A percentile compares a stretch with the other conserved stretches of the same genome.
phyloP scores from a whole-genome alignment of 1,140 invertebrate species.

The Mylabris phalerata region DNA sequence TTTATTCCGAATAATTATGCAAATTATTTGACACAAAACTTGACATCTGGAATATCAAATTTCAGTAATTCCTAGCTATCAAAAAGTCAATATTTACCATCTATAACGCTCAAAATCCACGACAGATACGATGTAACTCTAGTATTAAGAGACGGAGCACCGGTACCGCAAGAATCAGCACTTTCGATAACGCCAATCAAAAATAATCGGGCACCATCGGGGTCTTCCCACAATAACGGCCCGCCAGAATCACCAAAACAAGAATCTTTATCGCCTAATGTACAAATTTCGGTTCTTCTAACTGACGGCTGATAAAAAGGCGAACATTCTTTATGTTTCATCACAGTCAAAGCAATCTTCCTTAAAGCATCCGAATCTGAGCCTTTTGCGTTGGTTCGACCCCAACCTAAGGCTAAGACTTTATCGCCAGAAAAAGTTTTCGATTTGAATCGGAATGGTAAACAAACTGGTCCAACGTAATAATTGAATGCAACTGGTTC shows the following conservation, averaged over 20 bases:
- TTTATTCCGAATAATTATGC: too few species aligned
- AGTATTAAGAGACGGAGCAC: constrained; percentile 47
- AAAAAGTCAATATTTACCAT: neutral
- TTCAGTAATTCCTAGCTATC: too few species aligned
- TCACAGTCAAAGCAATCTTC: constrained; percentile 54
- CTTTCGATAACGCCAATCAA: constrained; percentile 50
- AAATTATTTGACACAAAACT: constrained; percentile 16
- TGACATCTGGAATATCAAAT: constrained; percentile 14
- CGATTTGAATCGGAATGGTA: constrained; percentile 51
- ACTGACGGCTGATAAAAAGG: constrained; percentile 9
- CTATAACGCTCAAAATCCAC: constrained; percentile 44
- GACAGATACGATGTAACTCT: constrained; percentile 45
- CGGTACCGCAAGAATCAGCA: constrained; percentile 47
- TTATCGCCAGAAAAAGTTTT: constrained; percentile 44
- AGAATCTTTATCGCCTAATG: constrained; percentile 52
- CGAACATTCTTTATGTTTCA: constrained; percentile 46
- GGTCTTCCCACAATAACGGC: constrained; percentile 53
- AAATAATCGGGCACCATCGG: constrained; percentile 40
- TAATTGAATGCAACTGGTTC: constrained; percentile 46
- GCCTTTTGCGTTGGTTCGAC: constrained; percentile 50
- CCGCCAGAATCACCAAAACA: constrained; percentile 68
- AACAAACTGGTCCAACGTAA: constrained; percentile 55
- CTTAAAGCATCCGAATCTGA: constrained; percentile 48
- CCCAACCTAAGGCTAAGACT: constrained; percentile 57
- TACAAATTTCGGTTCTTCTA: constrained; percentile 56